phyloP scores from a whole-genome alignment of 2,888 invertebrate species.

The Resseliella maxima region DNA sequence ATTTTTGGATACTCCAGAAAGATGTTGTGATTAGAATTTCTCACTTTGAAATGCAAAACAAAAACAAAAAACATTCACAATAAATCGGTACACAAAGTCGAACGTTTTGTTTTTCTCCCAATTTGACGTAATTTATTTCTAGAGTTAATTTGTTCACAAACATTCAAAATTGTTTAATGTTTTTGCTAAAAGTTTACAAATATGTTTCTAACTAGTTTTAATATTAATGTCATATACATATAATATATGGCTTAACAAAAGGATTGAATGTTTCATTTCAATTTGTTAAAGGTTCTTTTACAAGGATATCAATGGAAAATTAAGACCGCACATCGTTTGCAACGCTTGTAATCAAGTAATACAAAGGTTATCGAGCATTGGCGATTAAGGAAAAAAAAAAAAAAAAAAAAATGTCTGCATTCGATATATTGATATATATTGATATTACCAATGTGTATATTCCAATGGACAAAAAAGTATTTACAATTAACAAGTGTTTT shows the following conservation, averaged over 20 bases:
- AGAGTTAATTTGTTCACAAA: conserved; percentile 14
- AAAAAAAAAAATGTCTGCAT: too few species aligned
- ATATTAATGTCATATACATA: neutral
- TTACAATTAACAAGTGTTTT: conserved; percentile 41
- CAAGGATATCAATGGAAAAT: too few species aligned
- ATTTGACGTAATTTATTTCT: conserved; percentile 15
- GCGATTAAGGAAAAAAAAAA: too few species aligned
- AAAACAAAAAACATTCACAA: too few species aligned
- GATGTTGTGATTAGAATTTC: too few species aligned
- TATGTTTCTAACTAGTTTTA: neutral
- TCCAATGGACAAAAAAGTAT: conserved; percentile 16
- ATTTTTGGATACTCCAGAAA: too few species aligned
- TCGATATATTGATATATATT: neutral
- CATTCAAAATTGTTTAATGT: conserved; percentile 48
- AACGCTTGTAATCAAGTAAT: too few species aligned
- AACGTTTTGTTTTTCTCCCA: neutral
- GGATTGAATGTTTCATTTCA: neutral
- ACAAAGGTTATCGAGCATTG: too few species aligned
- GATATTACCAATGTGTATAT: neutral
- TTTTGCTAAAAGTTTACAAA: conserved; percentile 28
- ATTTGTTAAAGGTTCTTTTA: neutral
- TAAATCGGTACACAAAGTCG: neutral
- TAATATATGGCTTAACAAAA: neutral
- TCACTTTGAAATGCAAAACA: too few species aligned
- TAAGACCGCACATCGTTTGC: too few species aligned